Evolutionary conservation across 1,140 invertebrate genomes (phyloP).

Genomic region (Drosophila tsacasi): DNA sequence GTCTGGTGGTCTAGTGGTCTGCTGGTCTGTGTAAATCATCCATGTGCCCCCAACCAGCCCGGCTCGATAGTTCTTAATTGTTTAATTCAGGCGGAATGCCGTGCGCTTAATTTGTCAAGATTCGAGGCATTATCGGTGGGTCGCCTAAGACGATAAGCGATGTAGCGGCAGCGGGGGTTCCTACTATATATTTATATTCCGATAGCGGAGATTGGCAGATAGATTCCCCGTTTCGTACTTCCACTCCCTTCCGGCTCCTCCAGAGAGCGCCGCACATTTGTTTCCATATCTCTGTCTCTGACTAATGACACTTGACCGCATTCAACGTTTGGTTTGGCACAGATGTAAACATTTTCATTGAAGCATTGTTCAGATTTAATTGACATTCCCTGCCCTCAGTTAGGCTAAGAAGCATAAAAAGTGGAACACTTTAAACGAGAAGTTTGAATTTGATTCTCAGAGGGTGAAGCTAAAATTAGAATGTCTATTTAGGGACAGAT

Average conservation of each 20-base stretch:
- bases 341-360: slow-evolving; percentile 53
- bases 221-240: slow-evolving; percentile 7
- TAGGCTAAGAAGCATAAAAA: slow-evolving; percentile 8
- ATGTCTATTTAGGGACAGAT: slow-evolving; percentile 23
- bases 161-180: slow-evolving; percentile 30
- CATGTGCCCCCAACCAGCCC: slow-evolving; percentile 5
- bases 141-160: slow-evolving; percentile 33
- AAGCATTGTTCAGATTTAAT: slow-evolving; percentile 60
- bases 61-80: slow-evolving; percentile 39
- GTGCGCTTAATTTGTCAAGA: slow-evolving; percentile 53
- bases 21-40: slow-evolving; percentile 21
- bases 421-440: background rate
- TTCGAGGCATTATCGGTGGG: slow-evolving; percentile 40
- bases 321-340: slow-evolving; percentile 8
- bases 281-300: slow-evolving; percentile 25
- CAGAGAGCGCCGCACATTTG: background rate
- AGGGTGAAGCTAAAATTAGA: slow-evolving; percentile 8
- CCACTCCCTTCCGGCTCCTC: slow-evolving; percentile 7
- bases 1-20: background rate
- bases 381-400: slow-evolving; percentile 44
- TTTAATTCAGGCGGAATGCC: slow-evolving; percentile 45
- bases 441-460: slow-evolving; percentile 11
- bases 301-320: slow-evolving; percentile 57
- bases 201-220: slow-evolving; percentile 48
- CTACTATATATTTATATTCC: slow-evolving; percentile 11